Evolutionary conservation across 2,797 vertebrate genomes (phyloP).

Genomic region (Discoglossus pictus): DNA sequence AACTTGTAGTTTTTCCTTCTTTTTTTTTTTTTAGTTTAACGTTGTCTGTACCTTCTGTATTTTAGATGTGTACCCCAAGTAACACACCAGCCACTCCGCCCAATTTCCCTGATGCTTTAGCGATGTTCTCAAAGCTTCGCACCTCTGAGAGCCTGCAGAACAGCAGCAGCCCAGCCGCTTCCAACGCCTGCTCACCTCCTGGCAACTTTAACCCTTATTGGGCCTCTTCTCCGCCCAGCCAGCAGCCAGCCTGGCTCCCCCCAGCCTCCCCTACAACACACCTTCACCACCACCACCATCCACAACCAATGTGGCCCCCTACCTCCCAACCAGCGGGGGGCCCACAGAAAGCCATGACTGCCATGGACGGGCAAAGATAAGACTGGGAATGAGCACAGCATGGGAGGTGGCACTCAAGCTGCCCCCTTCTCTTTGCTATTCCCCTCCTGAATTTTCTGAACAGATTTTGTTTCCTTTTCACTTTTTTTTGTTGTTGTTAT

Average conservation of each 20-base stretch:
- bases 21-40: no score
- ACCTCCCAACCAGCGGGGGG: conserved; percentile 66
- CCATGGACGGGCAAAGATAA: conserved; percentile 87
- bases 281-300: conserved; percentile 78
- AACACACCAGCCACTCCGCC: conserved; percentile 93
- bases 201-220: conserved; percentile 83
- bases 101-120: conserved; percentile 91
- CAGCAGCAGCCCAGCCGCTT: conserved; percentile 66
- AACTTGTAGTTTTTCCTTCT: no score
- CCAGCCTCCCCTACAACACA: conserved; percentile 79
- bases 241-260: conserved; percentile 79
- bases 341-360: conserved; percentile 79
- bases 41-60: conserved; percentile 14
- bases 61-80: conserved; percentile 91
- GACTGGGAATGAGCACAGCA: conserved; percentile 53
- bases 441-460: conserved; percentile 14
- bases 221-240: conserved; percentile 84
- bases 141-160: conserved; percentile 78
- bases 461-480: conserved; percentile 62
- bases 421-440: conserved; percentile 8
- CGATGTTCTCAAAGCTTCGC: conserved; percentile 94
- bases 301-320: conserved; percentile 82
- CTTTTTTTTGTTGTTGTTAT: conserved; percentile 57
- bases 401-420: conserved; percentile 22
- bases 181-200: conserved; percentile 78